These are phyloP conservation scores for Premnoplex brunnescens DNA, from an alignment of 2,797 vertebrate genomes.

Conservation along the genomic window DNA sequence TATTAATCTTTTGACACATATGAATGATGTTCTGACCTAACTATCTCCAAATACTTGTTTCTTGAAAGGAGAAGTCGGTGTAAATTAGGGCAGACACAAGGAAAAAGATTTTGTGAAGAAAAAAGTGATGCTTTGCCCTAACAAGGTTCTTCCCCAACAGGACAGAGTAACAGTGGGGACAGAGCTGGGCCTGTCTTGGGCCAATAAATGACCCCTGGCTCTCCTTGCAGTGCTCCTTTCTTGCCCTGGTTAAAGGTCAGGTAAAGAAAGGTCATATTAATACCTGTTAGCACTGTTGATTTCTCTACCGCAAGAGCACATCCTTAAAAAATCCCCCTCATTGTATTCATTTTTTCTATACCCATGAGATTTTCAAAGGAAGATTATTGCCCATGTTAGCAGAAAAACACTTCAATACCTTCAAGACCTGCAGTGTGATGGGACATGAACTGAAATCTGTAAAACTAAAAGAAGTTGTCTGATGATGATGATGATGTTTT, in stretches of 20 bases:
- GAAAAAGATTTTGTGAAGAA: background rate
- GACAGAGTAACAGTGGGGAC: fast-evolving
- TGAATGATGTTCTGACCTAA: background rate
- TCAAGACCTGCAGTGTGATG: background rate
- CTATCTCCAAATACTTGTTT: background rate
- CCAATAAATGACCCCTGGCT: background rate
- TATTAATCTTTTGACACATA: background rate
- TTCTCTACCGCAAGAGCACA: background rate
- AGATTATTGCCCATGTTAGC: background rate
- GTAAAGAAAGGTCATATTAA: background rate
- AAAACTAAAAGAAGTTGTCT: background rate
- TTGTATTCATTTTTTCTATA: background rate
- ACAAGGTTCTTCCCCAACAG: background rate
- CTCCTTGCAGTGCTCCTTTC: background rate
- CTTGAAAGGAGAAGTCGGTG: background rate
- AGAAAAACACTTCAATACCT: background rate
- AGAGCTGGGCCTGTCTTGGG: background rate
- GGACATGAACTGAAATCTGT: background rate
- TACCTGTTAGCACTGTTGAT: background rate
- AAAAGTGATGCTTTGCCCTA: background rate
- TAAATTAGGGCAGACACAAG: background rate
- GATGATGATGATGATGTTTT: background rate
- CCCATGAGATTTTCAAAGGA: background rate
- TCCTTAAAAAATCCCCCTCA: background rate
- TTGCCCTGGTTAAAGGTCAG: background rate